Conservation (phyloP, 1,140 invertebrate species). For the Camponotus vicinus region DNA sequence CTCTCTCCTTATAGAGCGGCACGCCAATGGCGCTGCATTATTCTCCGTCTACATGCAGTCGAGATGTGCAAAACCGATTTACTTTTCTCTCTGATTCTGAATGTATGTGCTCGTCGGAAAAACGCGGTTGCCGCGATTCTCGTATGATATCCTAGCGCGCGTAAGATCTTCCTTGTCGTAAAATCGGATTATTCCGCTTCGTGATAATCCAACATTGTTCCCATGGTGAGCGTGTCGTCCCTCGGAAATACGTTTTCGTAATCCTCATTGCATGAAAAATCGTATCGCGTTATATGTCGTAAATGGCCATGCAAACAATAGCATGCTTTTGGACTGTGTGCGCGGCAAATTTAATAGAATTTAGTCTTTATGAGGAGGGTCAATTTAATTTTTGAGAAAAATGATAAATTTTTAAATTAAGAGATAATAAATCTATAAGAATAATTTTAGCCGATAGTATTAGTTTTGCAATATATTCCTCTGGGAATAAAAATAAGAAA, state of each 20-base stretch:
- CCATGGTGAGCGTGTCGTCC: slow-evolving; percentile 26
- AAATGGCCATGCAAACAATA: neutral
- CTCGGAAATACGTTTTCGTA: slow-evolving; percentile 54
- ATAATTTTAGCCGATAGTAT: neutral
- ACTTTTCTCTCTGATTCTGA: slow-evolving; percentile 43
- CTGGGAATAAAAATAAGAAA: neutral
- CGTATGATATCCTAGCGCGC: slow-evolving; percentile 22
- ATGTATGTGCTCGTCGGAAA: slow-evolving; percentile 21
- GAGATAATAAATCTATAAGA: neutral
- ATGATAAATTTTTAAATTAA: neutral
- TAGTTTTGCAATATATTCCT: neutral
- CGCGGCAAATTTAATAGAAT: neutral
- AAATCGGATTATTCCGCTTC: slow-evolving; percentile 61
- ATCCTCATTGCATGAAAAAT: slow-evolving; percentile 30
- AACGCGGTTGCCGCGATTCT: slow-evolving; percentile 11
- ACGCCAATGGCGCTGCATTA: slow-evolving; percentile 68
- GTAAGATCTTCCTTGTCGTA: slow-evolving; percentile 48
- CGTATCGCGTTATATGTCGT: slow-evolving; percentile 1
- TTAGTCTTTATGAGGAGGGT: too few species aligned
- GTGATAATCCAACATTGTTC: slow-evolving; percentile 59
- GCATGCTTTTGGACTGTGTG: neutral
- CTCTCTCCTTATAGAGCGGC: slow-evolving; percentile 53
- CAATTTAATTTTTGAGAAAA: neutral
- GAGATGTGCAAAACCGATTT: slow-evolving; percentile 70
- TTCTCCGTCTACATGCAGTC: slow-evolving; percentile 60